Evolutionary conservation across 2,113 vertebrate species (phyloP), one percentile per base, ranked within the genome.

Genomic region (Aegithalos caudatus): DNA sequence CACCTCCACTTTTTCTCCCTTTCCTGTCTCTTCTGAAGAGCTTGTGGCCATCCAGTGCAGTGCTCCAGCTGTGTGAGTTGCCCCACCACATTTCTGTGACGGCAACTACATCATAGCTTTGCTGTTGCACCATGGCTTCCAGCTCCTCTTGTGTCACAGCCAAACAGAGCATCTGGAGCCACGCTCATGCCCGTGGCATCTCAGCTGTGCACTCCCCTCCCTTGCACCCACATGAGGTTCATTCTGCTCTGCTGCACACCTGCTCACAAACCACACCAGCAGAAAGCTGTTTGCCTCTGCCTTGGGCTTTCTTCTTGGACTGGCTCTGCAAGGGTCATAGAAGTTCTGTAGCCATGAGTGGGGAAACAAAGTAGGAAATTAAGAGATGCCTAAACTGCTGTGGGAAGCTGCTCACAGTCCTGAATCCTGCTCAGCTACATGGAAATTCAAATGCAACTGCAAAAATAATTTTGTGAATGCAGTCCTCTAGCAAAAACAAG

Each of bases 281-380:
- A 74, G 65, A 72, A 83, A 65, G 60, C 28, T 66, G 65, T 33
- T 86, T 6, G 1, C 22, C 48, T 57, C 82, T 54, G 44, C 53
- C 47, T 37, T 20, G 35, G 6, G 20, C 48, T 67, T 88, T 42
- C 44, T 54, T 42, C 61, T 44, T 21, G 38, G 50, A n/a, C 28
- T 58, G 47, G 23, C 51, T 48, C 42, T 50, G 19, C 42, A 37
- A 31, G 24, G 14, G 11, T 31, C 91, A 70, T 0, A 53, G 47
- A 9, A 62, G 22, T 2, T 10, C 69, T 6, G 5, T 2, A 38
- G 60, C 27, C 64, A 27, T 6, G 2, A 35, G 40, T 4, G 1
- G 9, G 24, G 11, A 78, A 86, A 67, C 7, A 38, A 81, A 4
- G 17, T 2, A 1, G 14, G 42, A 90, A 28, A 17, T 44, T 48